phyloP scores from a whole-genome alignment of 2,797 vertebrate species.

The Lemur catta region DNA sequence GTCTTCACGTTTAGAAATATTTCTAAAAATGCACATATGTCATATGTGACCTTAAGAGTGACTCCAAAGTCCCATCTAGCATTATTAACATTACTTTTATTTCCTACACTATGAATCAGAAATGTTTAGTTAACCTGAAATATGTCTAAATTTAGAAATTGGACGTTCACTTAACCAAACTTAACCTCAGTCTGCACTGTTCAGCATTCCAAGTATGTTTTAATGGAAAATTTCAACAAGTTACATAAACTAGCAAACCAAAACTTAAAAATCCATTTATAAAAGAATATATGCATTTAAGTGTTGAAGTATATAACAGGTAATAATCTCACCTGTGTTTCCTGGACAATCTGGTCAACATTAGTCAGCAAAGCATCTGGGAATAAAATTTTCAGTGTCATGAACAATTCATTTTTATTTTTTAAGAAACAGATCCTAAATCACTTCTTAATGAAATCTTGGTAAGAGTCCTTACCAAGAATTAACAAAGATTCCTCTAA shows the following conservation, averaged over 20 bases:
- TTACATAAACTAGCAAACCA: not conserved
- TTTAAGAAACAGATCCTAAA: slow-evolving; percentile 3
- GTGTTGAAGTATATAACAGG: not conserved
- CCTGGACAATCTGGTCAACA: slow-evolving; percentile 67
- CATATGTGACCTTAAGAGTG: not conserved
- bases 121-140: not conserved
- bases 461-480: not conserved
- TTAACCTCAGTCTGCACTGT: not conserved
- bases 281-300: not conserved
- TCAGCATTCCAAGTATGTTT: not conserved
- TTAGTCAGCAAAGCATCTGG: slow-evolving; percentile 69
- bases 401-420: slow-evolving; percentile 13
- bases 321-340: slow-evolving; percentile 57
- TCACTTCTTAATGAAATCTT: not conserved
- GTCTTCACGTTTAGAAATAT: not conserved
- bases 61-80: not conserved
- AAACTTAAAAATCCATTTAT: not conserved
- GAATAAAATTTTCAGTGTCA: slow-evolving; percentile 57
- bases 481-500: not conserved
- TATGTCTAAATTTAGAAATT: not conserved
- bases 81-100: not conserved
- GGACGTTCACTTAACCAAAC: not conserved
- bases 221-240: not conserved
- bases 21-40: not conserved
- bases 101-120: not conserved